phyloP scores from a whole-genome alignment of 2,113 vertebrate species.

The Laticauda laticaudata region DNA sequence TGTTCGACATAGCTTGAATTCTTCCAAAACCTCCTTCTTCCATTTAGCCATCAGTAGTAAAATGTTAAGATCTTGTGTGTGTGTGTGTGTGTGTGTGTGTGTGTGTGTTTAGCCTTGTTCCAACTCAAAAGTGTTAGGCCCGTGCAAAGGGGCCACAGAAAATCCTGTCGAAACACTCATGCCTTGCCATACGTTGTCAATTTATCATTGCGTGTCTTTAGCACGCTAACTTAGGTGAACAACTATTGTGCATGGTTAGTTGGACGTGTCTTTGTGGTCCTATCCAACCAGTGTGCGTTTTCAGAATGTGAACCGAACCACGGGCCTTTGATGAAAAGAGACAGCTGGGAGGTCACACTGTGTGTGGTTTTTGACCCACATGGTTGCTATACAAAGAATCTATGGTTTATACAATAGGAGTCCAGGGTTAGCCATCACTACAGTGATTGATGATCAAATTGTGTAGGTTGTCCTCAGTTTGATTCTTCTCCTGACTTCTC shows the following conservation, averaged over 20 bases:
- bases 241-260: neutral
- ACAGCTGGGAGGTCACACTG: neutral
- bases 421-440: neutral
- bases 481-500: neutral
- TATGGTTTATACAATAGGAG: conserved; percentile 12
- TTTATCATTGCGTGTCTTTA: rapidly evolving
- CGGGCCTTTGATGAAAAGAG: neutral
- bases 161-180: neutral
- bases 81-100: too few species aligned
- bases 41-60: conserved; percentile 12
- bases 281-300: rapidly evolving
- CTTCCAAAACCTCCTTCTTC: neutral
- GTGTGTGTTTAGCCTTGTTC: neutral
- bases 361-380: neutral
- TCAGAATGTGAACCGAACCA: rapidly evolving
- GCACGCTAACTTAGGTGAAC: rapidly evolving
- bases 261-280: neutral
- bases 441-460: neutral
- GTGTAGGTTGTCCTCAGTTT: neutral
- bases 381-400: neutral
- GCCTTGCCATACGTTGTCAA: rapidly evolving
- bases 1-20: neutral
- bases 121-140: neutral
- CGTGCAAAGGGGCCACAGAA: rapidly evolving
- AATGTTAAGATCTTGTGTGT: neutral